Evolutionary conservation across 2,113 vertebrate genomes (phyloP), one percentile per base, ranked within the genome.

Genomic region (Atractosteus spatula): DNA sequence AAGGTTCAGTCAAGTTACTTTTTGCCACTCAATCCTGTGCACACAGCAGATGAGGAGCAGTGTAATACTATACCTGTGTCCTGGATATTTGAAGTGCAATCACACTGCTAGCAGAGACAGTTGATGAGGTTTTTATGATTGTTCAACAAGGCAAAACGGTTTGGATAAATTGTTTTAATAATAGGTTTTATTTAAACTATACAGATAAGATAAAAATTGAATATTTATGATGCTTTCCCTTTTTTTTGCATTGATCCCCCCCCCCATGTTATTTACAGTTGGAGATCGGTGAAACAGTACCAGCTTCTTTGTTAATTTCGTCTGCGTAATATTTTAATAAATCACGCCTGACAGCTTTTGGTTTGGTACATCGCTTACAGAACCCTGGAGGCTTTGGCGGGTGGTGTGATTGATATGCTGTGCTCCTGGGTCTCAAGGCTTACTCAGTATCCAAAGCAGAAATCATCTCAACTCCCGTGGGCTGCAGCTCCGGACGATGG

Each of bases 41-140:
- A 29, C 29, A 29, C 29, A 29, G 29, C 29, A 29, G 29, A 29
- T 29, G 29, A 29, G 29, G 29, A 29, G 29, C 0, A 29, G 29
- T 29, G 29, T 29, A 29, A 29, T 29, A 29, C 29, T 29, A 29
- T 29, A 29, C 29, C 29, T 29, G 29, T 29, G 29, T 51, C 47
- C 47, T 51, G 47, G 47, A 51, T 51, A 10, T 7, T 51, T 51
- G 47, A 74, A 55, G 69, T 86, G 86, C 88, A 88, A 86, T 86
- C 86, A 84, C 78, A 79, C 81, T 83, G 47, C 84, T 86, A 88
- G 88, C 85, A 86, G 83, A 83, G 78, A 81, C 88, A 81, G 86
- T 86, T 87, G 85, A 78, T 82, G 81, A 78, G 78, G 85, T 83
- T 86, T 29, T 80, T 81, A 85, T 81, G 61, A 84, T 84, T 86